A percentile compares a stretch with the other conserved stretches of the same genome.
phyloP scores from a whole-genome alignment of 1,140 invertebrate genomes.

The Thaumetopoea pityocampa region DNA sequence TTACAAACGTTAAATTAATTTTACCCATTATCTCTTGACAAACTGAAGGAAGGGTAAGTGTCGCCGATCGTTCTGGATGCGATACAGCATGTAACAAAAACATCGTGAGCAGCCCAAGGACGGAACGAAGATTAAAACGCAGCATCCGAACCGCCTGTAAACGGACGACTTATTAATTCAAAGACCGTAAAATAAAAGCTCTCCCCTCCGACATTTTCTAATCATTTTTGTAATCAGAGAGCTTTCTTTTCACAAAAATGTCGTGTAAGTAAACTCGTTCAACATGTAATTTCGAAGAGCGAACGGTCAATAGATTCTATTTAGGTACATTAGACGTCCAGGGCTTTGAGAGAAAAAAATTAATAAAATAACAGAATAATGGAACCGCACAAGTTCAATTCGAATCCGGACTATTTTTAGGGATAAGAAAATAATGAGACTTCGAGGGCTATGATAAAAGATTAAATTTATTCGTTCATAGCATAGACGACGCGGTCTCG shows the following conservation, averaged over 20 bases:
- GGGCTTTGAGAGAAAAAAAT: too few relatives aligned
- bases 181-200: slow-evolving; percentile 30
- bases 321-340: slow-evolving; percentile 21
- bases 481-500: too few relatives aligned
- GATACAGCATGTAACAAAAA: slow-evolving; percentile 25
- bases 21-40: slow-evolving; percentile 3
- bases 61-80: slow-evolving; percentile 6
- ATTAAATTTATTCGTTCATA: too few relatives aligned
- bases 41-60: slow-evolving; percentile 11
- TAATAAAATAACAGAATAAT: too few relatives aligned
- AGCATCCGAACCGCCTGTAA: slow-evolving; percentile 24
- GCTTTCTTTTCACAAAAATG: slow-evolving; percentile 14
- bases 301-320: slow-evolving; percentile 19
- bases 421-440: too few relatives aligned
- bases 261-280: slow-evolving; percentile 18
- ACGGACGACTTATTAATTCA: slow-evolving; percentile 36
- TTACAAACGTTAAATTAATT: slow-evolving; percentile 3
- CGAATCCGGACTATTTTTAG: too few relatives aligned
- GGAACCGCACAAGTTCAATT: too few relatives aligned
- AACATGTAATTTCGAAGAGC: slow-evolving; percentile 24
- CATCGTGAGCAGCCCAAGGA: slow-evolving; percentile 20
- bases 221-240: slow-evolving; percentile 27
- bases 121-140: slow-evolving; percentile 29
- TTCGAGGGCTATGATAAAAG: too few relatives aligned
- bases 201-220: slow-evolving; percentile 17